Evolutionary conservation across 2,797 vertebrate species (phyloP).

Genomic region (Premnoplex brunnescens): DNA sequence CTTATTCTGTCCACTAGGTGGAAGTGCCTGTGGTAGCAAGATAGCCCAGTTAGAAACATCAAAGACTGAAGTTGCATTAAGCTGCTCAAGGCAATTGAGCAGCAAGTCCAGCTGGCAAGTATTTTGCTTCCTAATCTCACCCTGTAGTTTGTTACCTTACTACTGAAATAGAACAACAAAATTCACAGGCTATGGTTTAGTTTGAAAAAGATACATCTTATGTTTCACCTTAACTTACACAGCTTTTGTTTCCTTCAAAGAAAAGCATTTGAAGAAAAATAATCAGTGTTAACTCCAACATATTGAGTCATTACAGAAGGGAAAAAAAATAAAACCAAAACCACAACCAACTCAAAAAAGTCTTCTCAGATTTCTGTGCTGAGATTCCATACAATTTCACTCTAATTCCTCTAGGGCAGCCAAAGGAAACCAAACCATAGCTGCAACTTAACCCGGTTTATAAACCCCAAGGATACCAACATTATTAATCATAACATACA

Average conservation of each 20-base stretch:
- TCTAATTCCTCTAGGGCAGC: not conserved
- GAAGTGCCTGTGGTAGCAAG: not conserved
- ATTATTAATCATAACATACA: not conserved
- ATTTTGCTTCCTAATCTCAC: not conserved
- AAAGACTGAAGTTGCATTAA: not conserved
- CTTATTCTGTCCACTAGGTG: not conserved
- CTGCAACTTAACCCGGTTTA: not conserved
- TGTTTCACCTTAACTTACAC: not conserved
- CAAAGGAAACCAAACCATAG: not conserved
- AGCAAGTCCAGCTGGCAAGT: not conserved
- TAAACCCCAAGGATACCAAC: not conserved
- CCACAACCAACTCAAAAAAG: not conserved
- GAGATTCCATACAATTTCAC: not conserved
- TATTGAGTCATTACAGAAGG: not conserved
- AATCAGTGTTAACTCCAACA: not conserved
- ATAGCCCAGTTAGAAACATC: not conserved
- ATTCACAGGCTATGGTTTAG: not conserved
- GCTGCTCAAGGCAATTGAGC: not conserved
- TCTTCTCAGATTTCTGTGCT: not conserved
- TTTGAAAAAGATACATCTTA: not conserved
- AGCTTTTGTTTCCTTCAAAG: not conserved
- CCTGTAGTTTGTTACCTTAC: not conserved
- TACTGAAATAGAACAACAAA: not conserved
- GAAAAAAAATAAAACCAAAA: not conserved
- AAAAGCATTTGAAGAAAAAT: not conserved